Conservation (phyloP, 2,888 invertebrate genomes). For the Sesia apiformis region DNA sequence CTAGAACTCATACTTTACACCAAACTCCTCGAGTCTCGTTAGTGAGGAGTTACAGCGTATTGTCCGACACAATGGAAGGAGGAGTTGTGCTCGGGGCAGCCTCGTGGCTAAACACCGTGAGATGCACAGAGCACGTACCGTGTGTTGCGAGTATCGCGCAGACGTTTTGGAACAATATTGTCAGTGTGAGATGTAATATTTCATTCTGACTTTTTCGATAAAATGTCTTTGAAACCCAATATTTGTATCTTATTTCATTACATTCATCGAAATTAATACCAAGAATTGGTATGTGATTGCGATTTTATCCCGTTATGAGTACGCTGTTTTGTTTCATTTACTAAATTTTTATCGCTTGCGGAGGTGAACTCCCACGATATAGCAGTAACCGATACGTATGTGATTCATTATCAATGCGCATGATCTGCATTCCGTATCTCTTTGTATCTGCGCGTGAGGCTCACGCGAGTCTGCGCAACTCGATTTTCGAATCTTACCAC, state of each 20-base stretch:
- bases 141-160: background rate
- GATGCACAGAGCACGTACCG: background rate
- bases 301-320: too few relatives aligned
- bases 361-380: constrained; percentile 36
- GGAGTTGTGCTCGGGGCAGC: constrained; percentile 37
- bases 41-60: constrained; percentile 66
- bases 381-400: constrained; percentile 52
- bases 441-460: constrained; percentile 38
- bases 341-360: background rate
- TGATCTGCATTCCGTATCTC: constrained; percentile 54
- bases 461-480: constrained; percentile 37
- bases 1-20: too few relatives aligned
- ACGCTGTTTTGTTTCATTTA: too few relatives aligned
- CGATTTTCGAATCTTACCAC: constrained; percentile 35
- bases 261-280: too few relatives aligned
- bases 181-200: too few relatives aligned
- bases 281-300: too few relatives aligned
- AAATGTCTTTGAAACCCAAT: too few relatives aligned
- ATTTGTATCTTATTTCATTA: too few relatives aligned
- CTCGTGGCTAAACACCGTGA: constrained; percentile 45
- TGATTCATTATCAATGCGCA: constrained; percentile 60
- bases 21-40: constrained; percentile 39
- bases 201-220: too few relatives aligned
- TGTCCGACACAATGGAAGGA: constrained; percentile 66
- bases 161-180: too few relatives aligned